Base-by-base conservation (phyloP, 2,888 invertebrate genomes). In the Harmothoe impar region DNA sequence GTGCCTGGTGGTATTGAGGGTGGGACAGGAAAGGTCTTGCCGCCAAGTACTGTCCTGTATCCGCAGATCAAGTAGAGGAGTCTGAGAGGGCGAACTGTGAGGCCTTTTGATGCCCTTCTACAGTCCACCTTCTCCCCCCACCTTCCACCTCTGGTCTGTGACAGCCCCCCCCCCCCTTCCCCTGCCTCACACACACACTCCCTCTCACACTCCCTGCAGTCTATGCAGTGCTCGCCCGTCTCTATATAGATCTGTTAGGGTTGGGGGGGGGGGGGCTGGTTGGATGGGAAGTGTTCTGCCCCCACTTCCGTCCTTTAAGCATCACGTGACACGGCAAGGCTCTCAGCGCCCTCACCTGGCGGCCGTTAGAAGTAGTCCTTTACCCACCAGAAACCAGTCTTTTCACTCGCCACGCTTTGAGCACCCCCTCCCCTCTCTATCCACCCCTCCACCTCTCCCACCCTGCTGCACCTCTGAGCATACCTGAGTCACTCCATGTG, bases 311-410 rank as follows among this genome's bases (percentile, higher is more conserved):
- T 43, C 43, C 43, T 77, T 77, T 77, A 77, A 10, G 77, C n/a
- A 77, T 77, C 77, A 77, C 29, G 33, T 81, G 81, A 81, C 81
- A 81, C 23, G 43, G 33, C 15, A 81, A 81, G 33, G 81, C 81
- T 81, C 81, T 81, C 81, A 81, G 43, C 81, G 33, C 33, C 81
- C 81, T 81, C 81, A 81, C 43, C 81, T 72, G 72, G 72, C 72
- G n/a, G 29, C 72, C 29, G 72, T 72, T 25, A 72, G 72, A 72
- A 72, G 72, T 72, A 29, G 29, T 72, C 72, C 29, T 72, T 25
- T 25, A 15, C 72, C 72, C 5, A 23, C 29, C 29, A 29, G 72
- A 29, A 72, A 72, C 72, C 29, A 72, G 72, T 15, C 72, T 72
- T 72, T 72, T 72, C 72, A 72, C 72, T 72, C 72, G 72, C n/a